phyloP scores from a whole-genome alignment of 2,888 invertebrate species.

The Holacanthella duospinosa region DNA sequence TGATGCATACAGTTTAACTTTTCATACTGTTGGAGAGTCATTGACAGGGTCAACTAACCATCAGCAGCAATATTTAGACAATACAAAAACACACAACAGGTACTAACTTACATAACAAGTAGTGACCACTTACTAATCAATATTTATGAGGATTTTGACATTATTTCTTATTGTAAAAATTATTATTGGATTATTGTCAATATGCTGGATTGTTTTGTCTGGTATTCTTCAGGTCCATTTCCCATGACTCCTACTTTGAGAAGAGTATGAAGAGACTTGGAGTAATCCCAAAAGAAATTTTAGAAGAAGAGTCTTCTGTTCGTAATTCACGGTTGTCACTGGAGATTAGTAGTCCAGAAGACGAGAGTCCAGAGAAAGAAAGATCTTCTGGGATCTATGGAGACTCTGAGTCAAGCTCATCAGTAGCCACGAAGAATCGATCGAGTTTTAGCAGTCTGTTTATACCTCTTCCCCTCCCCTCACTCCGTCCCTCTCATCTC shows the following conservation, averaged over 20 bases:
- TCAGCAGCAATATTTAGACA: constrained; percentile 22
- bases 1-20: too few species aligned
- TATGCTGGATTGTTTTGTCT: too few species aligned
- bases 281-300: constrained; percentile 28
- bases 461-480: constrained; percentile 32
- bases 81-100: constrained; percentile 36
- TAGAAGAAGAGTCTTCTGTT: neutral
- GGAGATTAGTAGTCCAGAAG: constrained; percentile 28
- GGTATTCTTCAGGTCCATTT: constrained; percentile 58
- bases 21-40: too few species aligned
- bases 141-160: too few species aligned
- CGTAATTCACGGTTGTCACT: constrained; percentile 21
- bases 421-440: constrained; percentile 11
- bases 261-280: constrained; percentile 19
- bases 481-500: constrained; percentile 14
- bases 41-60: constrained; percentile 6
- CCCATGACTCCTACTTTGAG: constrained; percentile 89
- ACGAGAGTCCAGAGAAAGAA: constrained; percentile 27
- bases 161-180: too few species aligned
- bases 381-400: constrained; percentile 14
- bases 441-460: constrained; percentile 28
- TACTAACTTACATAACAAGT: neutral
- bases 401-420: constrained; percentile 15
- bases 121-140: too few species aligned
- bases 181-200: neutral